Conservation (phyloP, 1,140 invertebrate species). For the roundworm (Caenorhabditis elegans) region WBcel235 BX284604.4:1720501-1721000, state of each 20-base stretch:
- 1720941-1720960: not conserved
- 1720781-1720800: not conserved
- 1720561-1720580: conserved; percentile 32
- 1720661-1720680: conserved; percentile 7
- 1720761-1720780: not conserved
- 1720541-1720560: not conserved
- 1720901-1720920: conserved; percentile 12
- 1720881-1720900: conserved; percentile 26
- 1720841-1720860: conserved; percentile 1
- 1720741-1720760: not conserved
- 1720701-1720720: not conserved
- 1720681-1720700: conserved; percentile 7
- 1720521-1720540: too few species aligned
- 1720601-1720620: not conserved
- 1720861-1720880: conserved; percentile 15
- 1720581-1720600: not conserved
- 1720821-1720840: not conserved
- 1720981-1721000: conserved; percentile 12
- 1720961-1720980: not conserved
- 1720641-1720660: not conserved
- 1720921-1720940: not conserved
- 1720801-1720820: conserved; percentile 20
- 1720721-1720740: not conserved
- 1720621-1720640: conserved; percentile 16
- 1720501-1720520: too few species aligned